Conservation (phyloP, 2,113 vertebrate species). For the Oxyura jamaicensis region DNA sequence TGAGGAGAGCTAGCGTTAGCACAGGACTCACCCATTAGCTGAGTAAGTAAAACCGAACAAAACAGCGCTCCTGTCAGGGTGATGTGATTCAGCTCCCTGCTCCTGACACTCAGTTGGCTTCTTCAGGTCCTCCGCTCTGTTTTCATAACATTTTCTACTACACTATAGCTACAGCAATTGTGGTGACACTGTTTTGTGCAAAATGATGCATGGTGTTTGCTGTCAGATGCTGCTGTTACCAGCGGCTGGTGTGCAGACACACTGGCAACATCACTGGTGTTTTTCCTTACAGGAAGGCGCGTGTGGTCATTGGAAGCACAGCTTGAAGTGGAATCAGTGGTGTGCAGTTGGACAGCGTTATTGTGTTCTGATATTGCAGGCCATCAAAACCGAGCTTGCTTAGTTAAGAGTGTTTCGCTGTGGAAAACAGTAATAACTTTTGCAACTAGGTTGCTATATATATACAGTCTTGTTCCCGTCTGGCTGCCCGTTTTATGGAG, state of each 20-base stretch:
- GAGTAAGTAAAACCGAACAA: conserved; percentile 9
- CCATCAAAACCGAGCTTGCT: background rate
- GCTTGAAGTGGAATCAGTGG: background rate
- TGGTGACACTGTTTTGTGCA: background rate
- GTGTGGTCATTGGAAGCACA: background rate
- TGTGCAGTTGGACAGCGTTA: background rate
- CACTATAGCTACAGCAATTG: background rate
- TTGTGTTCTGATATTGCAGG: background rate
- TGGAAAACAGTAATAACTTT: background rate
- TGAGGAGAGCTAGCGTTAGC: background rate
- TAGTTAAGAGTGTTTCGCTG: background rate
- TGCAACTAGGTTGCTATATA: background rate
- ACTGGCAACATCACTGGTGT: background rate
- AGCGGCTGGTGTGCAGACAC: background rate
- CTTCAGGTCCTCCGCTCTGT: background rate
- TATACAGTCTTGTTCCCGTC: background rate
- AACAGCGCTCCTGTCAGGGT: background rate
- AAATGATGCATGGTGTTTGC: background rate
- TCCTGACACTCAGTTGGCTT: background rate
- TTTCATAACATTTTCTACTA: conserved; percentile 18
- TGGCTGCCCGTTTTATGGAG: background rate
- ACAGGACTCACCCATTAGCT: background rate
- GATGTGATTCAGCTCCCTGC: conserved; percentile 1
- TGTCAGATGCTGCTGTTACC: background rate
- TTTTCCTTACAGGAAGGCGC: background rate